Percentiles rank a stretch among this genome's conserved stretches.
Evolutionary conservation across 1,140 invertebrate genomes (phyloP).

Genomic region (Brachionus paranguensis): DNA sequence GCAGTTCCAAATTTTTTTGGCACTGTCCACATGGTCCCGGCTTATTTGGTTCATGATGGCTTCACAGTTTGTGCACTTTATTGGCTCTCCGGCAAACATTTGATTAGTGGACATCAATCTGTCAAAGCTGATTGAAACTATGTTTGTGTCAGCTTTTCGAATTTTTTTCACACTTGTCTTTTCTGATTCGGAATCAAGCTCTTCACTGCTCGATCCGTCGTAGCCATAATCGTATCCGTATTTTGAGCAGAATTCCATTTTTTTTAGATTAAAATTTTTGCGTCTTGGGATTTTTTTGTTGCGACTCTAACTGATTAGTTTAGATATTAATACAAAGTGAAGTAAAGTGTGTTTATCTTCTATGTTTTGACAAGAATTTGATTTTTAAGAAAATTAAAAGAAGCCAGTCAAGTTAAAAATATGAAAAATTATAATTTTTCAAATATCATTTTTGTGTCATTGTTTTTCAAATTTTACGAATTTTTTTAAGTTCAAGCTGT

Average conservation of each 20-base stretch:
- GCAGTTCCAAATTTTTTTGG: constrained; percentile 41
- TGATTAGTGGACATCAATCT: neutral
- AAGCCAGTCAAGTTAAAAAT: too few relatives aligned
- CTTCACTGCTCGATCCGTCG: neutral
- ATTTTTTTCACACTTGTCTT: neutral
- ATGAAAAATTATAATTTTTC: too few relatives aligned
- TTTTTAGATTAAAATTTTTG: neutral
- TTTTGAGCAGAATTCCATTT: constrained; percentile 31
- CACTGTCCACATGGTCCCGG: neutral
- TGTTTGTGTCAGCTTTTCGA: constrained; percentile 28
- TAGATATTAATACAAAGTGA: neutral
- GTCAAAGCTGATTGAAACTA: neutral
- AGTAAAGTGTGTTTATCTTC: too few relatives aligned
- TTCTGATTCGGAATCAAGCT: neutral
- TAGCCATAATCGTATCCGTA: neutral
- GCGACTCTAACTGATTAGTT: neutral
- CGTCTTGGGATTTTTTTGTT: neutral
- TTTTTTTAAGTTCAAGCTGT: too few relatives aligned
- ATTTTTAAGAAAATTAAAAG: too few relatives aligned
- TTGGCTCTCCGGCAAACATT: neutral
- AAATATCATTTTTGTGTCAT: too few relatives aligned
- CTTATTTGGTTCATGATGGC: neutral
- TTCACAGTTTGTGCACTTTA: neutral
- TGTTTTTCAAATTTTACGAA: too few relatives aligned
- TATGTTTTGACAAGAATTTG: too few relatives aligned